These are phyloP conservation scores for Tortrix viridana DNA, from an alignment of 2,888 invertebrate species.

Conservation along the genomic window DNA sequence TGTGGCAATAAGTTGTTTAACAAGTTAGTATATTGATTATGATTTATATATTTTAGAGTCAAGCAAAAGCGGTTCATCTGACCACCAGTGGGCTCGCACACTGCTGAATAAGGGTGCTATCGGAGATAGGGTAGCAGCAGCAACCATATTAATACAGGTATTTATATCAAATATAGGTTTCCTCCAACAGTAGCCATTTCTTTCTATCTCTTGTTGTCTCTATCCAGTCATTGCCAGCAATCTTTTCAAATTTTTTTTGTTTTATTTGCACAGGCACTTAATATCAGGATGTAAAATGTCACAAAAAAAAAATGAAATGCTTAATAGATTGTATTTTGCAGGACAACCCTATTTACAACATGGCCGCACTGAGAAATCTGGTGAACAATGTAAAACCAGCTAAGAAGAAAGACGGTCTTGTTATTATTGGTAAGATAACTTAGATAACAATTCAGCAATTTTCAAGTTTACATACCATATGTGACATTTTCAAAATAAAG, in stretches of 20 bases:
- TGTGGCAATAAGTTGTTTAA: too few species aligned
- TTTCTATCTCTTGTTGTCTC: too few species aligned
- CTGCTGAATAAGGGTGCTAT: slow-evolving; percentile 92
- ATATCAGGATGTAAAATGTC: too few species aligned
- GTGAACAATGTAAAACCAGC: slow-evolving; percentile 91
- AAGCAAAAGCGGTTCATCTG: slow-evolving; percentile 83
- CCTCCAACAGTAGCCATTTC: too few species aligned
- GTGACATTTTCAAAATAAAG: too few species aligned
- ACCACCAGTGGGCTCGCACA: slow-evolving; percentile 90
- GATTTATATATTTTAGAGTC: slow-evolving; percentile 80
- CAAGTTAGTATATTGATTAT: too few species aligned
- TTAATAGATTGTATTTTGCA: slow-evolving; percentile 63
- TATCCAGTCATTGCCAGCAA: too few species aligned
- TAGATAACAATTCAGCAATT: not conserved
- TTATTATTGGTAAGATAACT: slow-evolving; percentile 84
- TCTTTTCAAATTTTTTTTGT: too few species aligned
- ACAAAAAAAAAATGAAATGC: not conserved
- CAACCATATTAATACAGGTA: slow-evolving; percentile 88
- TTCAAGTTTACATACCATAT: too few species aligned
- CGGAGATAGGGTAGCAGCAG: slow-evolving; percentile 93
- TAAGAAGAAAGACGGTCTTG: slow-evolving; percentile 89
- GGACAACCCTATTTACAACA: slow-evolving; percentile 92
- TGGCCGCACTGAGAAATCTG: slow-evolving; percentile 87
- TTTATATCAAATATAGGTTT: not conserved
- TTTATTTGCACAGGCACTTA: too few species aligned